Percentiles rank a stretch among this genome's conserved stretches.
These are phyloP conservation scores for Microctonus aethiopoides DNA, from an alignment of 2,888 invertebrate species.

Conservation along the genomic window DNA sequence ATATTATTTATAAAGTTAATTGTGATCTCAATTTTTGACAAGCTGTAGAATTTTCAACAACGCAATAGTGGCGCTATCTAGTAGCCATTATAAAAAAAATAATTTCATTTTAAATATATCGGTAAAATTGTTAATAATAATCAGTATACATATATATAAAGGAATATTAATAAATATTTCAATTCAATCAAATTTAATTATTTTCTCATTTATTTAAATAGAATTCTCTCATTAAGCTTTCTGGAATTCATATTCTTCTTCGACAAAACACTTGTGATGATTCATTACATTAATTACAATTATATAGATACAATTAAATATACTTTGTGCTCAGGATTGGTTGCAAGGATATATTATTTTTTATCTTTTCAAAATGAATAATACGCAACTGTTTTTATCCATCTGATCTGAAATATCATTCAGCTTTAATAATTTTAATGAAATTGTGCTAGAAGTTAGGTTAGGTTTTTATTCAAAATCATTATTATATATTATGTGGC, in stretches of 20 bases:
- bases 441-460: not conserved
- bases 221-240: not conserved
- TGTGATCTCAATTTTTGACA: not conserved
- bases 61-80: not conserved
- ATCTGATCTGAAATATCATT: not conserved
- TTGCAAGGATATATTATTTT: too few species aligned
- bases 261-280: constrained; percentile 10
- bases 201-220: constrained; percentile 3
- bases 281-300: not conserved
- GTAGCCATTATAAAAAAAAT: not conserved
- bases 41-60: too few species aligned
- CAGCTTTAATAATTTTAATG: not conserved
- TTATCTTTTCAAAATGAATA: too few species aligned
- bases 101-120: too few species aligned
- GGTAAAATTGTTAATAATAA: too few species aligned
- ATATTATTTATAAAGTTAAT: not conserved
- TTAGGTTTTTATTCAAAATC: not conserved
- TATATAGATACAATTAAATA: not conserved
- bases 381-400: not conserved
- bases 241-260: not conserved
- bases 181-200: not conserved
- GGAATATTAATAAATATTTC: too few species aligned
- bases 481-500: not conserved
- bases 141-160: too few species aligned
- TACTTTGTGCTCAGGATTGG: not conserved